Percentiles rank a stretch among this genome's conserved stretches.
These are phyloP conservation scores for Tinamus guttatus DNA, from an alignment of 2,113 vertebrate species.

Conservation along the genomic window DNA sequence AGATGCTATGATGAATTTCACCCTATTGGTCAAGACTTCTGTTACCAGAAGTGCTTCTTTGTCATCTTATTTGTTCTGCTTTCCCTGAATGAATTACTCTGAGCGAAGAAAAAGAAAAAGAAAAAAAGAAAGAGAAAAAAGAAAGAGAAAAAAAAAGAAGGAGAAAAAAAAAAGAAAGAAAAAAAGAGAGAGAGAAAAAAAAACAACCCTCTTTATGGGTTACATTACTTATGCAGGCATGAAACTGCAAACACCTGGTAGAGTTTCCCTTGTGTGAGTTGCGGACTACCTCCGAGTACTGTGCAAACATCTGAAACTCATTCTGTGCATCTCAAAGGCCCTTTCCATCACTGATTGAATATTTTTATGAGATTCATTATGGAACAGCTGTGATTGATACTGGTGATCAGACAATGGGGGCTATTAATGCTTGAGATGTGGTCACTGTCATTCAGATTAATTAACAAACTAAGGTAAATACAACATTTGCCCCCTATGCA, in stretches of 20 bases:
- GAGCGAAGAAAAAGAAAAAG: not conserved
- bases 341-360: constrained; percentile 68
- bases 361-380: constrained; percentile 69
- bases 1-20: not conserved
- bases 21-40: constrained; percentile 27
- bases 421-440: constrained; percentile 62
- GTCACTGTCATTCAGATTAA: constrained; percentile 65
- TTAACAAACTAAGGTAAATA: constrained; percentile 68
- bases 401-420: constrained; percentile 44
- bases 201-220: constrained; percentile 42
- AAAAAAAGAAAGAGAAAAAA: too few species aligned
- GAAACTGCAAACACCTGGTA: constrained; percentile 76
- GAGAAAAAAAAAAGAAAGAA: not conserved
- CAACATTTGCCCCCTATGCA: not conserved
- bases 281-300: constrained; percentile 64
- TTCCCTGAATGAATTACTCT: constrained; percentile 25
- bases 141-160: not conserved
- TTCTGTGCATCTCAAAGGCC: constrained; percentile 67
- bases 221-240: constrained; percentile 72
- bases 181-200: too few species aligned
- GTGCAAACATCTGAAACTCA: constrained; percentile 73
- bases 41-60: constrained; percentile 2
- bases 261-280: constrained; percentile 62
- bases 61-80: constrained; percentile 51
- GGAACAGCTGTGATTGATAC: constrained; percentile 69